These are phyloP conservation scores for Caenorhabditis angaria DNA, from an alignment of 2,888 invertebrate genomes.

Conservation along the genomic window DNA sequence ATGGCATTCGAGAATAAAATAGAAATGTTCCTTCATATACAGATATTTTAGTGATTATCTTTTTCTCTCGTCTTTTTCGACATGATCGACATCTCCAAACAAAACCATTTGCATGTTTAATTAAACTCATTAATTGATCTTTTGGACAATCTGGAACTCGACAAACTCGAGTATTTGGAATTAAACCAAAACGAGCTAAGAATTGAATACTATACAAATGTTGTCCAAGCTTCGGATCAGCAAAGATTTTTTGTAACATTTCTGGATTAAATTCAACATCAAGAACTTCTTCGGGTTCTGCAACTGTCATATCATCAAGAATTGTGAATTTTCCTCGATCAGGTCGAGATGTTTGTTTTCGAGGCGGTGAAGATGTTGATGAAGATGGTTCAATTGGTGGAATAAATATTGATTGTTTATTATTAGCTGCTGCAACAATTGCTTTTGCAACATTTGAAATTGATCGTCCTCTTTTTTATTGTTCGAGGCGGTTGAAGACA, in stretches of 20 bases:
- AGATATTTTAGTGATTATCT: conserved; percentile 54
- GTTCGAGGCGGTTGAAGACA: neutral
- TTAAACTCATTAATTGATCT: conserved; percentile 55
- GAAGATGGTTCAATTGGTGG: conserved; percentile 11
- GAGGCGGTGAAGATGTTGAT: neutral
- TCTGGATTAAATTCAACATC: conserved; percentile 46
- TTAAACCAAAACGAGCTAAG: conserved; percentile 51
- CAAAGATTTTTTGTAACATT: conserved; percentile 45
- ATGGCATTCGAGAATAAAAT: conserved; percentile 54
- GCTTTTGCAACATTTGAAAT: neutral
- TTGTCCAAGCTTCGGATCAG: conserved; percentile 47
- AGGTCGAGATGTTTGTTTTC: conserved; percentile 23
- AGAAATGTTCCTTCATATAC: conserved; percentile 57
- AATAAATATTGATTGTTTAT: neutral
- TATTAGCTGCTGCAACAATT: neutral
- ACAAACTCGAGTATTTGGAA: conserved; percentile 52
- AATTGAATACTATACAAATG: conserved; percentile 46
- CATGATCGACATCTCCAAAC: conserved; percentile 60
- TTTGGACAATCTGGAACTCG: conserved; percentile 49
- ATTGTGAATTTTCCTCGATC: conserved; percentile 56
- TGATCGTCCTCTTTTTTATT: neutral
- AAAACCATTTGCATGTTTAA: conserved; percentile 57
- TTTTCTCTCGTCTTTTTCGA: conserved; percentile 49
- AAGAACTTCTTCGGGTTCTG: conserved; percentile 43
- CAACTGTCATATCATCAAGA: conserved; percentile 46